These are phyloP conservation scores for Eueides isabella DNA, from an alignment of 1,140 invertebrate genomes.

Conservation along the genomic window DNA sequence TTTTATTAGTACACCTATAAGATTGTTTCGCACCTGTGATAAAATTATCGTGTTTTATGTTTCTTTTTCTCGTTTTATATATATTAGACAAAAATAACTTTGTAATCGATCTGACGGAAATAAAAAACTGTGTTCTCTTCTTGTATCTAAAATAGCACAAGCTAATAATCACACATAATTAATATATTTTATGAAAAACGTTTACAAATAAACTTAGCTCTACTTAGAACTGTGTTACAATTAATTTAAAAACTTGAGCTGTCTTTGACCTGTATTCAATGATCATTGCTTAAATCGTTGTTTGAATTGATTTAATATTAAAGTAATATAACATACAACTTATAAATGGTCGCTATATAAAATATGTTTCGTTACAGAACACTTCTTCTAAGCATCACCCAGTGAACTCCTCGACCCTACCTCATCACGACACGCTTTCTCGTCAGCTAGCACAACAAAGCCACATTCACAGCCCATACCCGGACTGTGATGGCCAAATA, in stretches of 20 bases:
- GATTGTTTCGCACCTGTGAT: too few relatives aligned
- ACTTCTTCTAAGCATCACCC: constrained; percentile 82
- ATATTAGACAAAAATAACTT: not conserved
- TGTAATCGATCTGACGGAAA: constrained; percentile 6
- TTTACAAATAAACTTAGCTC: not conserved
- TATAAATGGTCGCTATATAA: not conserved
- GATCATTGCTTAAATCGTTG: constrained; percentile 18
- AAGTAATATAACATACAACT: not conserved
- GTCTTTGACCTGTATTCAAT: constrained; percentile 35
- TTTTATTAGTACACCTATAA: too few relatives aligned
- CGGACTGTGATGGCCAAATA: constrained; percentile 60
- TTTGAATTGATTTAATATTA: not conserved
- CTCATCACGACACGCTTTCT: constrained; percentile 73
- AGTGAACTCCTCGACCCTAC: constrained; percentile 67
- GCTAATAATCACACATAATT: not conserved
- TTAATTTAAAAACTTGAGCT: constrained; percentile 45
- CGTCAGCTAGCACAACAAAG: constrained; percentile 67
- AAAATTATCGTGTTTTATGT: not conserved
- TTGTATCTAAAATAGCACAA: not conserved
- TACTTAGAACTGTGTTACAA: not conserved
- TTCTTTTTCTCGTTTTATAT: not conserved
- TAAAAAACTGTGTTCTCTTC: not conserved
- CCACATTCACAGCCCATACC: constrained; percentile 66
- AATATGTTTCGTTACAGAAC: constrained; percentile 63
- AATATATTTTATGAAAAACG: too few relatives aligned